A percentile compares a stretch with the other conserved stretches of the same genome.
Conservation (phyloP, 1,140 invertebrate species). For the Brachionus asplanchnoidis region DNA sequence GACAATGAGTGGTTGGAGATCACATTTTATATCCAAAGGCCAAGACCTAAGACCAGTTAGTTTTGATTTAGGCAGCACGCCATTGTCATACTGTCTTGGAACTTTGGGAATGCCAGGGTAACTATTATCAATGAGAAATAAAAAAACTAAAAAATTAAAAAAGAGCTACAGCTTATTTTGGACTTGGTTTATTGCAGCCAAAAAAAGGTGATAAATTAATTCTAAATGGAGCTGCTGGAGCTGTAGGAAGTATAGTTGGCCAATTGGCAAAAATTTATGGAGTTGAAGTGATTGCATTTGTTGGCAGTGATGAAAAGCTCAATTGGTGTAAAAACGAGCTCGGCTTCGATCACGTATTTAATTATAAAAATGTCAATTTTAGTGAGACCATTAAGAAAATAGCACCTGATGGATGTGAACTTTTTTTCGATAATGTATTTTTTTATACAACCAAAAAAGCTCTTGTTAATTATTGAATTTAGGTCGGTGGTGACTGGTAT, state of each 20-base stretch:
- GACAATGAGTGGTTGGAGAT: slow-evolving; percentile 64
- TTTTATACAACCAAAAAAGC: slow-evolving; percentile 49
- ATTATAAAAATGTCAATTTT: slow-evolving; percentile 66
- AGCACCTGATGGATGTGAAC: slow-evolving; percentile 67
- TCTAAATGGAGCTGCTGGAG: slow-evolving; percentile 60
- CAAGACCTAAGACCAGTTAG: slow-evolving; percentile 47
- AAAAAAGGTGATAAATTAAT: slow-evolving; percentile 67
- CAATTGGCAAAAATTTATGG: slow-evolving; percentile 68
- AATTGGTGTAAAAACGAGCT: slow-evolving; percentile 65
- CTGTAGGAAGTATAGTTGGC: slow-evolving; percentile 67
- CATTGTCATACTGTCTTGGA: slow-evolving; percentile 63
- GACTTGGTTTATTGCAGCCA: slow-evolving; percentile 66
- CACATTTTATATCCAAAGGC: slow-evolving; percentile 51
- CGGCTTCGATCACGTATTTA: slow-evolving; percentile 66
- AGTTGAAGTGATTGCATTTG: slow-evolving; percentile 67
- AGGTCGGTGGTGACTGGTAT: slow-evolving; percentile 46
- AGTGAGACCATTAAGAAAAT: slow-evolving; percentile 60
- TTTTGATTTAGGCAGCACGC: slow-evolving; percentile 60
- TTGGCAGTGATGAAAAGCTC: slow-evolving; percentile 67
- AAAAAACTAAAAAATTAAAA: not conserved
- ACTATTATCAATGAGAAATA: slow-evolving; percentile 45
- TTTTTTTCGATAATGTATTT: slow-evolving; percentile 68
- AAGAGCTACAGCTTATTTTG: slow-evolving; percentile 71
- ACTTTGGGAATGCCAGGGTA: slow-evolving; percentile 65
- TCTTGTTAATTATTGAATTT: not conserved